Evolutionary conservation across 1,140 invertebrate genomes (phyloP).

Genomic region (Cardiocondyla obscurior): DNA sequence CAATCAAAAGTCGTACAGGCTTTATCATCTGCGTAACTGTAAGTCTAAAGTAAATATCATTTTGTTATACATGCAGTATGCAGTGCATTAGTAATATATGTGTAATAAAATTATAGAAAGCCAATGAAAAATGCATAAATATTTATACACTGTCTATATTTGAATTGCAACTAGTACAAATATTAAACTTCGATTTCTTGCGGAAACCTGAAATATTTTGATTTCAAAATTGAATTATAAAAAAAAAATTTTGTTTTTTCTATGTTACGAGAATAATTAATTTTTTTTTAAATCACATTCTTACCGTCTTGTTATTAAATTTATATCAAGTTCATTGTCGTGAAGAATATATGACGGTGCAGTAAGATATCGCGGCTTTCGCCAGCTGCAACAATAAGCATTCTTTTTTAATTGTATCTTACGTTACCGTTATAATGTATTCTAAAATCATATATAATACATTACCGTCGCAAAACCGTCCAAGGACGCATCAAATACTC

Average conservation of each 20-base stretch:
- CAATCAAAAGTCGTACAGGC: background rate
- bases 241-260: too few relatives aligned
- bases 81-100: too few relatives aligned
- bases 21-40: too few relatives aligned
- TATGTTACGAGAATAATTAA: too few relatives aligned
- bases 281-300: background rate
- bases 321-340: background rate
- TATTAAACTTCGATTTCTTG: background rate
- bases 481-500: background rate
- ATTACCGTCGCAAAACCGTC: background rate
- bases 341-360: background rate
- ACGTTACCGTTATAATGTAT: background rate
- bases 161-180: background rate
- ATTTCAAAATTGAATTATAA: background rate
- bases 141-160: background rate
- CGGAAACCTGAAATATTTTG: background rate
- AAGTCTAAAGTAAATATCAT: too few relatives aligned
- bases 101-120: too few relatives aligned
- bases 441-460: background rate
- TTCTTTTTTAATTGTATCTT: background rate
- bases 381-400: background rate
- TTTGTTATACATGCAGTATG: too few relatives aligned
- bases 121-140: background rate
- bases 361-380: slow-evolving; percentile 8
- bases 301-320: background rate